Percentiles rank a stretch among this genome's conserved stretches.
phyloP scores from a whole-genome alignment of 2,113 vertebrate species.

The Phrynosoma platyrhinos region DNA sequence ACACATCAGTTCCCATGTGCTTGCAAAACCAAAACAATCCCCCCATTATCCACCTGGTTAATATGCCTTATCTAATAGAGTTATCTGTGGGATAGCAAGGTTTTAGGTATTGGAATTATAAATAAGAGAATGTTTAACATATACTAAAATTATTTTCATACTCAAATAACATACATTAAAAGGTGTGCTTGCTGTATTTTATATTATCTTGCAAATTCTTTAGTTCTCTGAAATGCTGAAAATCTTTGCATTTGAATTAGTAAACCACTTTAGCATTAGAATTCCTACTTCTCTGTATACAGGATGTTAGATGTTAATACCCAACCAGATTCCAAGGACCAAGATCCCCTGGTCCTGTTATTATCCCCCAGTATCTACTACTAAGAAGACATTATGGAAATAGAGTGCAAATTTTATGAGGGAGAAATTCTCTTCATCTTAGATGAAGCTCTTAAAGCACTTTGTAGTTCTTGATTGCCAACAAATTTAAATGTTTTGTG shows the following conservation, averaged over 20 bases:
- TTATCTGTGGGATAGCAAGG: conserved; percentile 79
- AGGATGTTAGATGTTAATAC: conserved; percentile 57
- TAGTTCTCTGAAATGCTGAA: conserved; percentile 77
- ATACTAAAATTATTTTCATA: conserved; percentile 90
- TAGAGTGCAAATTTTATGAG: conserved; percentile 76
- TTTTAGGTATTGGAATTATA: conserved; percentile 84
- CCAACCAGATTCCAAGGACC: conserved; percentile 78
- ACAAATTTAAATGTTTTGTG: conserved; percentile 83
- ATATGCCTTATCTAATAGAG: conserved; percentile 84
- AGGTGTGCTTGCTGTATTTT: conserved; percentile 85
- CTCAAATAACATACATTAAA: conserved; percentile 87
- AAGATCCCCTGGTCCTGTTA: conserved; percentile 76
- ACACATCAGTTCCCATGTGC: conserved; percentile 73
- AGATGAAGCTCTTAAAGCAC: conserved; percentile 88
- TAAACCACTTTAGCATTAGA: conserved; percentile 71
- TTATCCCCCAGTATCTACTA: conserved; percentile 62
- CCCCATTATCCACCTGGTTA: conserved; percentile 76
- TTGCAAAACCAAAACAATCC: conserved; percentile 78
- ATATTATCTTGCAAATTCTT: conserved; percentile 79
- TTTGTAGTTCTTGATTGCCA: conserved; percentile 97
- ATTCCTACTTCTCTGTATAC: conserved; percentile 62
- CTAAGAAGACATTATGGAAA: conserved; percentile 74
- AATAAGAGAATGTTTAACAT: conserved; percentile 88
- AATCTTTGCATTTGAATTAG: conserved; percentile 74
- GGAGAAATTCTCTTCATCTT: conserved; percentile 80